Evolutionary conservation across 2,113 vertebrate genomes (phyloP), one percentile per base, ranked within the genome.

Genomic region (Craseonycteris thonglongyai): DNA sequence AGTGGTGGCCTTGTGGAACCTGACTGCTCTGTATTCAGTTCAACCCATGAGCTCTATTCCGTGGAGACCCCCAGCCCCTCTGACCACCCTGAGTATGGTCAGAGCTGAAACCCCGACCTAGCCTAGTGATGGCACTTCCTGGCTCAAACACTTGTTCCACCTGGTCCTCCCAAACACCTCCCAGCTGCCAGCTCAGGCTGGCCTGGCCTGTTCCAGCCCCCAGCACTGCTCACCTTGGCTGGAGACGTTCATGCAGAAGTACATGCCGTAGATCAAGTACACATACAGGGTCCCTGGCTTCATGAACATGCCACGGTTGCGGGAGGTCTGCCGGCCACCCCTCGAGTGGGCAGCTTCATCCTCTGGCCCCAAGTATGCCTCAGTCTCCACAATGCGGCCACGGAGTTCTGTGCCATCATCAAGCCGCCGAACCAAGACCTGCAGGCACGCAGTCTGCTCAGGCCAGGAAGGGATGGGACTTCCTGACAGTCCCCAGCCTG

Each of bases 291-390:
- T 99, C 45, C 99, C 99, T 0, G 99, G 99, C 80, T 98, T 98
- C 99, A 99, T 99, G 98, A 99, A 99, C 99, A 99, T 99, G 5
- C 99, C 99, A 0, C 98, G 95, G 33, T 99, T 99, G 21, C 99
- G 98, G 22, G 98, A 94, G 0, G 99, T 99, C 95, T 98, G 99
- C 95, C 98, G 99, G 79, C 99, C 99, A 3, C 99, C 99, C 24
- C 98, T 99, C 0, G 99, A 99, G 96, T 99, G 99, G 28, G 99
- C 99, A 4, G 99, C 99, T 93, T 98, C 98, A 96, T 99, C 99
- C 42, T 99, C 99, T 2, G 99, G 99, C 51, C 99, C 99, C 93
- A 99, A 97, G 97, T 99, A 99, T 1, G 99, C 99, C 96, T 99
- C 99, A 0, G 99, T 99, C 97, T 99, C 99, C 97, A 99, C 99